Conservation (phyloP, 35 echinoderm and acorn worm species). For the Diadema setosum region DNA sequence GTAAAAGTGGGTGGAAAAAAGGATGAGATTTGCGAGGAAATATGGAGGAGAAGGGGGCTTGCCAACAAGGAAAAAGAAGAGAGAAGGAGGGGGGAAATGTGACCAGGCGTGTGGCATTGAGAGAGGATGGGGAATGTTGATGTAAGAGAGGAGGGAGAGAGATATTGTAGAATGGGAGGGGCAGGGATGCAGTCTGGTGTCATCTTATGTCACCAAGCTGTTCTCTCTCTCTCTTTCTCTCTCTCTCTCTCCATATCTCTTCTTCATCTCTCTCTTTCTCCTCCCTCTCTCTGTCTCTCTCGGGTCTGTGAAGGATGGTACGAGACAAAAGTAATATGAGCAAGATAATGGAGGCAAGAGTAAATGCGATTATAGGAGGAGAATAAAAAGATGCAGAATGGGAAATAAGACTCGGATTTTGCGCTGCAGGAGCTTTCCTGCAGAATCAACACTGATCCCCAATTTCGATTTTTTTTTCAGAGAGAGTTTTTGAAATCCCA, state of each 20-base stretch:
- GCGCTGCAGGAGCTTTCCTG: too few relatives aligned
- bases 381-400: too few relatives aligned
- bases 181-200: neutral
- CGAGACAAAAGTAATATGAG: too few relatives aligned
- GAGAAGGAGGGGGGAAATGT: neutral
- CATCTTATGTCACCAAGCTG: neutral
- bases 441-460: too few relatives aligned
- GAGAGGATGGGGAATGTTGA: neutral
- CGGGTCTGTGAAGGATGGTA: too few relatives aligned
- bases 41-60: neutral
- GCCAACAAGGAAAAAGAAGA: neutral
- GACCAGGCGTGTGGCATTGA: neutral
- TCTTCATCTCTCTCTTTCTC: neutral
- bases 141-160: neutral
- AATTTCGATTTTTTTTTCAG: too few relatives aligned
- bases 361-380: too few relatives aligned
- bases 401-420: too few relatives aligned
- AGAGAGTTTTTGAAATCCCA: too few relatives aligned
- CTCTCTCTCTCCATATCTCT: neutral
- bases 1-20: neutral
- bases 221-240: neutral
- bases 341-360: too few relatives aligned
- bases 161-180: neutral
- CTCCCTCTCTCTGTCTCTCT: neutral
- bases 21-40: neutral